Evolutionary conservation across 1,140 invertebrate genomes (phyloP).

Genomic region (Batillaria attramentaria): DNA sequence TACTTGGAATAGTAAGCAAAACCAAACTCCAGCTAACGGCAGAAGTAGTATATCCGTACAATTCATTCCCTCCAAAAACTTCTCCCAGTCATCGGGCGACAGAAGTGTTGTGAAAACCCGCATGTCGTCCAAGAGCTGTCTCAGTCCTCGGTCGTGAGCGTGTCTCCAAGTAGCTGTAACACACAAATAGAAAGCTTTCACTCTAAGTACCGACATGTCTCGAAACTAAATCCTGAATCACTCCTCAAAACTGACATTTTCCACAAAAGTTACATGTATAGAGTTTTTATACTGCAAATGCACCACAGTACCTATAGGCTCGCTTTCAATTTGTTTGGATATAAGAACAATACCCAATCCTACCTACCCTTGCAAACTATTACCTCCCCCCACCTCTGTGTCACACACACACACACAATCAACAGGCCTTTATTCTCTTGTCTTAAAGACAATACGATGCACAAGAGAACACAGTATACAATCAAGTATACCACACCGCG

Average conservation of each 20-base stretch:
- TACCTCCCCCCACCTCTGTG: too few relatives aligned
- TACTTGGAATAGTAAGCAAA: too few relatives aligned
- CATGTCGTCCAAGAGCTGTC: slow-evolving; percentile 6
- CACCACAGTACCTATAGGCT: too few relatives aligned
- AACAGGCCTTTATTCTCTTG: too few relatives aligned
- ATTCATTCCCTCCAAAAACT: slow-evolving; percentile 81
- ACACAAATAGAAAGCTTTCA: background rate
- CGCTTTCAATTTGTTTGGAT: too few relatives aligned
- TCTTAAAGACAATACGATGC: too few relatives aligned
- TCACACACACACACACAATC: too few relatives aligned
- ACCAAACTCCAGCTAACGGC: too few relatives aligned
- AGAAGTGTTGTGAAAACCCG: slow-evolving; percentile 73
- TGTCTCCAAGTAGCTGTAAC: background rate
- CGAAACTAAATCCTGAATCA: background rate
- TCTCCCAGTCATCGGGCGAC: slow-evolving; percentile 82
- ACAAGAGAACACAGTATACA: too few relatives aligned
- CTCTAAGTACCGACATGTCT: background rate
- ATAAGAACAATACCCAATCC: too few relatives aligned
- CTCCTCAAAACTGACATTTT: background rate
- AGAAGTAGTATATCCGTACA: too few relatives aligned
- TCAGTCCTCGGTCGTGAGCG: slow-evolving; percentile 9
- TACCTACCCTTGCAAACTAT: background rate
- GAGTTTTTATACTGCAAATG: background rate
- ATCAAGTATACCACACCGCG: too few relatives aligned
- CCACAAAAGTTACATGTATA: background rate